These are phyloP conservation scores for Troides aeacus DNA, from an alignment of 2,888 invertebrate genomes.

Conservation along the genomic window DNA sequence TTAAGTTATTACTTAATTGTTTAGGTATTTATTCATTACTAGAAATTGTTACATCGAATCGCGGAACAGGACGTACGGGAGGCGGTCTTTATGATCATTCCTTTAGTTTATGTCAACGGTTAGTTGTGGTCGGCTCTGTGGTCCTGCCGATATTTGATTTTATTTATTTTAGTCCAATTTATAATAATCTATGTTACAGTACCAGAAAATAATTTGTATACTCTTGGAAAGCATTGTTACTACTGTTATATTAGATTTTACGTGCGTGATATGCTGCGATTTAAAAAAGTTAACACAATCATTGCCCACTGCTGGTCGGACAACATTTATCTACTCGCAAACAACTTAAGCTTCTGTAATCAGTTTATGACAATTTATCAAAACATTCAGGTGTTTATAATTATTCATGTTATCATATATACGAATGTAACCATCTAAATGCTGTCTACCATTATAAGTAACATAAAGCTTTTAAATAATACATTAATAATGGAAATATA, in stretches of 20 bases:
- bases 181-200: not conserved
- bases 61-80: not conserved
- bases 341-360: not conserved
- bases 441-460: too few relatives aligned
- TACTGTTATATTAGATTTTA: too few relatives aligned
- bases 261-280: not conserved
- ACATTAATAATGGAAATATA: too few relatives aligned
- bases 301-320: not conserved
- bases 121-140: conserved; percentile 1
- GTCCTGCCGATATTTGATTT: not conserved
- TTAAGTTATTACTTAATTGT: conserved; percentile 39
- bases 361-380: not conserved
- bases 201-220: not conserved
- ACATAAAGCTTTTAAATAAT: too few relatives aligned
- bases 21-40: conserved; percentile 30
- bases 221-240: not conserved
- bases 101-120: conserved; percentile 25
- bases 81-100: conserved; percentile 27
- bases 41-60: conserved; percentile 29
- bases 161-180: conserved; percentile 3
- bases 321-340: not conserved
- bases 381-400: not conserved
- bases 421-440: not conserved
- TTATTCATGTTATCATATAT: not conserved
- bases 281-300: not conserved